Evolutionary conservation across 2,797 vertebrate species (phyloP).

Genomic region (Mormyrus hasselquistii): DNA sequence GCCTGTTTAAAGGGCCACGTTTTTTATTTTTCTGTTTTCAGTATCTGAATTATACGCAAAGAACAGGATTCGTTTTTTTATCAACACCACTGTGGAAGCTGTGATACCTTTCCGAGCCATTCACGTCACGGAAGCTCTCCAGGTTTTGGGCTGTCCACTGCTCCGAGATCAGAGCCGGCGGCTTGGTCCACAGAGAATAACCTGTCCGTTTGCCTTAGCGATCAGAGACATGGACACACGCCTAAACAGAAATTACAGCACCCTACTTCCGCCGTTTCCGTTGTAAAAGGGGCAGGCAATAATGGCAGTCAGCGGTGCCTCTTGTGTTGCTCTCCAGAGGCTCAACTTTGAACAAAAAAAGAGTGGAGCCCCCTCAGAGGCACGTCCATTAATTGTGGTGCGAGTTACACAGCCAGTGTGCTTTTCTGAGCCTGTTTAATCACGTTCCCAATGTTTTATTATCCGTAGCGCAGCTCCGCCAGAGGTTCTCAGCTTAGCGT

Average conservation of each 20-base stretch:
- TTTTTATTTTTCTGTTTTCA: neutral
- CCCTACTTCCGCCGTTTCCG: neutral
- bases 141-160: neutral
- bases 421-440: neutral
- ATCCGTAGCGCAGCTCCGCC: neutral
- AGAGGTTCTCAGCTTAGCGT: neutral
- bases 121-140: neutral
- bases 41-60: neutral
- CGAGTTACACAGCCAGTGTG: constrained; percentile 2
- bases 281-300: neutral
- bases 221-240: neutral
- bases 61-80: neutral
- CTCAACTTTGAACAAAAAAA: neutral
- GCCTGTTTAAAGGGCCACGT: neutral
- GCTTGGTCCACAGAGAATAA: neutral
- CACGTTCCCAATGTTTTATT: constrained; percentile 13
- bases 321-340: neutral
- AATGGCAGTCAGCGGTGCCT: neutral
- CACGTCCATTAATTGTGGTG: constrained; percentile 8
- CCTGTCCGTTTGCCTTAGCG: neutral
- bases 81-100: neutral
- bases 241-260: neutral
- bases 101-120: neutral
- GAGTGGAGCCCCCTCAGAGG: neutral
- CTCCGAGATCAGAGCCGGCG: neutral